These are phyloP conservation scores for Drosophila auraria DNA, from an alignment of 1,140 invertebrate genomes.

Conservation along the genomic window DNA sequence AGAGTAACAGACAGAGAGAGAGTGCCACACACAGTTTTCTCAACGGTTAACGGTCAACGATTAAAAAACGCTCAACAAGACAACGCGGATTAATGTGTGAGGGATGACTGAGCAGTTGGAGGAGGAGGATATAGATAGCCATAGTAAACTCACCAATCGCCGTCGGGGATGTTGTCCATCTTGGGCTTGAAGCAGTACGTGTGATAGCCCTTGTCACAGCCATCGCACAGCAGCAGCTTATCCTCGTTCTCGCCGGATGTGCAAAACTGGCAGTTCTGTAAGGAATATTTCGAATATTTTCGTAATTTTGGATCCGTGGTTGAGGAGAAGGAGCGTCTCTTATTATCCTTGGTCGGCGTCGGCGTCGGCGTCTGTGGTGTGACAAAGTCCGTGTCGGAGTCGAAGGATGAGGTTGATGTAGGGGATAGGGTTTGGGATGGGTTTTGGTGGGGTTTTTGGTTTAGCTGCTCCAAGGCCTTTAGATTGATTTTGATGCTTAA, in stretches of 20 bases:
- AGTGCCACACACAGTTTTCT: slow-evolving; percentile 57
- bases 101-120: slow-evolving; percentile 20
- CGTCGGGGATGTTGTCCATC: slow-evolving; percentile 98
- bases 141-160: slow-evolving; percentile 93
- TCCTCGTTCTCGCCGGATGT: slow-evolving; percentile 98
- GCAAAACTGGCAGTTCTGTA: slow-evolving; percentile 98
- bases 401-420: slow-evolving; percentile 18
- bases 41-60: slow-evolving; percentile 32
- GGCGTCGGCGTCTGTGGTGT: slow-evolving; percentile 40
- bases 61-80: slow-evolving; percentile 43
- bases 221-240: slow-evolving; percentile 96
- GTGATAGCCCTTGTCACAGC: slow-evolving; percentile 99
- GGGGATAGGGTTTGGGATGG: slow-evolving; percentile 3
- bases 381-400: slow-evolving; percentile 41
- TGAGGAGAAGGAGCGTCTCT: slow-evolving; percentile 60
- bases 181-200: slow-evolving; percentile 99
- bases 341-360: slow-evolving; percentile 9
- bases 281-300: slow-evolving; percentile 85
- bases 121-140: background rate
- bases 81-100: slow-evolving; percentile 49
- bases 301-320: slow-evolving; percentile 79
- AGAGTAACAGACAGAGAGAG: slow-evolving; percentile 1
- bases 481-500: slow-evolving; percentile 74
- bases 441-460: slow-evolving; percentile 9
- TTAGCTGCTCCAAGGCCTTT: slow-evolving; percentile 49